phyloP scores from a whole-genome alignment of 1,140 invertebrate genomes.

The Temnothorax longispinosus region DNA sequence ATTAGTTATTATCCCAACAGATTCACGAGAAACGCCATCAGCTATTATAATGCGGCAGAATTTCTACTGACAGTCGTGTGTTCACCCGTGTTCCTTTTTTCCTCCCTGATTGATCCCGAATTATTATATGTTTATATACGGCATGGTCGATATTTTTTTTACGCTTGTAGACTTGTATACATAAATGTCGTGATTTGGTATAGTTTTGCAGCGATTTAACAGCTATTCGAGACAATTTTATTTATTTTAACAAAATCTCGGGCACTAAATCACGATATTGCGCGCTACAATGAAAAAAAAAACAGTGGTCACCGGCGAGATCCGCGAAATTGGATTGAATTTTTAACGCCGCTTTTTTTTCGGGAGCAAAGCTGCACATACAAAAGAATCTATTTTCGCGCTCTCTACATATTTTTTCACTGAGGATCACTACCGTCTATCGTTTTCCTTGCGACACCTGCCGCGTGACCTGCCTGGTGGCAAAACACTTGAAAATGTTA shows the following conservation, averaged over 20 bases:
- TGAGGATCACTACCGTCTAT: background rate
- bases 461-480: too few relatives aligned
- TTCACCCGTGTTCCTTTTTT: background rate
- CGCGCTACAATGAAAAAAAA: conserved; percentile 17
- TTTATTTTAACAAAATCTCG: conserved; percentile 37
- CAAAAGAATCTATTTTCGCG: background rate
- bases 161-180: background rate
- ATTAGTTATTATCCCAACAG: background rate
- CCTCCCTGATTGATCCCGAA: background rate
- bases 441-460: background rate
- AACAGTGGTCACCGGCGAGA: conserved; percentile 17
- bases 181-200: background rate
- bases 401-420: conserved; percentile 21
- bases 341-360: conserved; percentile 42
- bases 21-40: background rate
- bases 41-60: background rate
- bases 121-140: background rate
- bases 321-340: conserved; percentile 56
- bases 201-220: conserved; percentile 28
- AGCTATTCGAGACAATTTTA: conserved; percentile 21
- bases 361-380: background rate
- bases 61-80: too few relatives aligned
- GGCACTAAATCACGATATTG: conserved; percentile 17
- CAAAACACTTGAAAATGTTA: conserved; percentile 38
- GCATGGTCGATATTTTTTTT: background rate